Percentiles rank a stretch among this genome's conserved stretches.
Conservation (phyloP, 2,113 vertebrate species). For the Typhlomys cinereus region DNA sequence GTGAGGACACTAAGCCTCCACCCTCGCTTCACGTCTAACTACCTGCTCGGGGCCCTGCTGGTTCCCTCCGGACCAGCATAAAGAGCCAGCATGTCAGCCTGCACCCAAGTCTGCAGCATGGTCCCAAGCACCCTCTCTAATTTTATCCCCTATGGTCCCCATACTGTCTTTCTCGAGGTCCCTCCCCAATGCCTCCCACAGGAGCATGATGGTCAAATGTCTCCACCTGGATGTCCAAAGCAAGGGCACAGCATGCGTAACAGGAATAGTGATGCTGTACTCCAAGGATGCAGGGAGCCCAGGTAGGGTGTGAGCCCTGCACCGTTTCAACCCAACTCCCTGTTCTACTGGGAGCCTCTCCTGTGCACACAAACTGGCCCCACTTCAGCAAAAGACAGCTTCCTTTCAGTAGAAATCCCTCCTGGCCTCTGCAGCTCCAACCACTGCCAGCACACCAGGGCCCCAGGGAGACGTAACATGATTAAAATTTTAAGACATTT, state of each 20-base stretch:
- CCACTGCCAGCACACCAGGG: neutral
- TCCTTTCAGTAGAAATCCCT: conserved; percentile 1
- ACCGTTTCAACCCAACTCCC: neutral
- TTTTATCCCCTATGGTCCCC: neutral
- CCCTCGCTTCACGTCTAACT: neutral
- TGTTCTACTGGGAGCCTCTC: neutral
- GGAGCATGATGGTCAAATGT: neutral
- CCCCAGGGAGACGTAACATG: conserved; percentile 33
- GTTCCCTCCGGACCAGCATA: neutral
- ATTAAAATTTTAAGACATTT: conserved; percentile 68
- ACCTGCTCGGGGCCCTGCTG: neutral
- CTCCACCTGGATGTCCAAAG: neutral
- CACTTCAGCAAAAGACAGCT: conserved; percentile 36
- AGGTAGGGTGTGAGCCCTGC: neutral
- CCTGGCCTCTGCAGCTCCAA: neutral
- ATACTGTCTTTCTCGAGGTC: neutral
- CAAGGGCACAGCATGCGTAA: neutral
- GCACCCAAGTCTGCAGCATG: neutral
- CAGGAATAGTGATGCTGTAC: neutral
- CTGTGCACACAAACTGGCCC: neutral
- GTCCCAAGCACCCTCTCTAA: neutral
- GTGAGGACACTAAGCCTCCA: fast-evolving
- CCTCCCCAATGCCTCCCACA: neutral
- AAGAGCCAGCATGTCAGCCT: neutral
- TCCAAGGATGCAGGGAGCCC: neutral